phyloP scores from a whole-genome alignment of 2,113 vertebrate species.

The Conger conger region DNA sequence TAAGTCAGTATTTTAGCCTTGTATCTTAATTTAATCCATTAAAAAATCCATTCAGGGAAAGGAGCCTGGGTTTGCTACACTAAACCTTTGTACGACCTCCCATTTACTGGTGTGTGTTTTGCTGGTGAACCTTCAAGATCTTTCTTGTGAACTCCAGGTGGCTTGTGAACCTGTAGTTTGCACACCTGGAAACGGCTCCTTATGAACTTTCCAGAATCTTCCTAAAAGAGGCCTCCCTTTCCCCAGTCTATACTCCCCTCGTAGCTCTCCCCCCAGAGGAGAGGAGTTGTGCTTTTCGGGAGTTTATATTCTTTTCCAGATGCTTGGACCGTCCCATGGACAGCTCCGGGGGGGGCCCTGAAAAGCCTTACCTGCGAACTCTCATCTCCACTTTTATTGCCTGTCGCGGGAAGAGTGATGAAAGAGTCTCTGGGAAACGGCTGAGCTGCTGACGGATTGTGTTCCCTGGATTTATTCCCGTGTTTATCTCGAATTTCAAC shows the following conservation, averaged over 20 bases:
- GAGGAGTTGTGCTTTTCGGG: conserved; percentile 43
- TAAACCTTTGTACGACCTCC: background rate
- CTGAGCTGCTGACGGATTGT: conserved; percentile 39
- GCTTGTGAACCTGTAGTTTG: no score
- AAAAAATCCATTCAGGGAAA: background rate
- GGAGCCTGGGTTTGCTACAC: background rate
- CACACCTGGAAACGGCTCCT: background rate
- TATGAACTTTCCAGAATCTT: background rate
- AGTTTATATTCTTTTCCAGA: conserved; percentile 56
- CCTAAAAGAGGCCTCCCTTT: background rate
- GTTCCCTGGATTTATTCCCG: conserved; percentile 37
- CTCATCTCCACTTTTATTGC: conserved; percentile 41
- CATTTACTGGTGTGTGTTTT: background rate
- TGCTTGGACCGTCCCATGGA: conserved; percentile 45
- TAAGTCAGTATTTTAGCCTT: no score
- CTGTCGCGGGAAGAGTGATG: conserved; percentile 31
- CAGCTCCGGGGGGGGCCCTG: background rate
- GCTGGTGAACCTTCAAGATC: background rate
- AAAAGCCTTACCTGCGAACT: conserved; percentile 16
- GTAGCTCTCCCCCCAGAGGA: conserved; percentile 31
- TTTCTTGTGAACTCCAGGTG: no score
- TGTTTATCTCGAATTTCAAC: conserved; percentile 47
- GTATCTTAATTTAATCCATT: no score
- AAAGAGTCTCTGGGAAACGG: conserved; percentile 41
- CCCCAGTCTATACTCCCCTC: background rate